Percentiles rank a stretch among this genome's conserved stretches.
These are phyloP conservation scores for Pelusios castaneus DNA, from an alignment of 2,113 vertebrate species.

Conservation along the genomic window DNA sequence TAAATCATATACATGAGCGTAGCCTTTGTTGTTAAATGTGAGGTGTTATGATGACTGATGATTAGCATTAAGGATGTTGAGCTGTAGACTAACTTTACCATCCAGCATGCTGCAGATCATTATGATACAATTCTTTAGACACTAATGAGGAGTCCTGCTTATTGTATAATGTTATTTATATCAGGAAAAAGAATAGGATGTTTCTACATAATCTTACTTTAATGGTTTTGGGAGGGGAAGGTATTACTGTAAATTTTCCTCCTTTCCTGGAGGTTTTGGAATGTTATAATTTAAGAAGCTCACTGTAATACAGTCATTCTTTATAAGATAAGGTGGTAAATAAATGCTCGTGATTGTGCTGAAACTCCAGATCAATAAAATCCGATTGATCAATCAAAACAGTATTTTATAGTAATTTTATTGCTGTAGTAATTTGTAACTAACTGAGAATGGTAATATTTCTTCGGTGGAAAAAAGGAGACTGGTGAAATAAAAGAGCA, in stretches of 20 bases:
- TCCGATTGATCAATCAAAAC: neutral
- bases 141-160: neutral
- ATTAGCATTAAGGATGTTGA: neutral
- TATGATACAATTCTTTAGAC: neutral
- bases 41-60: neutral
- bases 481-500: neutral
- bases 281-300: neutral
- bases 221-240: neutral
- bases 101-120: neutral
- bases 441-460: fast-evolving
- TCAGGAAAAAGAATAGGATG: neutral
- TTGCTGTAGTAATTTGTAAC: neutral
- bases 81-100: neutral
- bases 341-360: neutral
- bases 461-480: neutral
- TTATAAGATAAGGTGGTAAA: neutral
- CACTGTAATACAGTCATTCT: neutral
- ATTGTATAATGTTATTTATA: neutral
- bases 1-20: neutral
- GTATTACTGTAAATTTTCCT: neutral
- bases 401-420: neutral
- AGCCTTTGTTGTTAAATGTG: constrained; percentile 5
- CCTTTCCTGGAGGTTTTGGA: neutral
- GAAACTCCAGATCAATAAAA: neutral
- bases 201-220: neutral